phyloP scores from a whole-genome alignment of 1,140 invertebrate species.

The Piezodorus guildinii region DNA sequence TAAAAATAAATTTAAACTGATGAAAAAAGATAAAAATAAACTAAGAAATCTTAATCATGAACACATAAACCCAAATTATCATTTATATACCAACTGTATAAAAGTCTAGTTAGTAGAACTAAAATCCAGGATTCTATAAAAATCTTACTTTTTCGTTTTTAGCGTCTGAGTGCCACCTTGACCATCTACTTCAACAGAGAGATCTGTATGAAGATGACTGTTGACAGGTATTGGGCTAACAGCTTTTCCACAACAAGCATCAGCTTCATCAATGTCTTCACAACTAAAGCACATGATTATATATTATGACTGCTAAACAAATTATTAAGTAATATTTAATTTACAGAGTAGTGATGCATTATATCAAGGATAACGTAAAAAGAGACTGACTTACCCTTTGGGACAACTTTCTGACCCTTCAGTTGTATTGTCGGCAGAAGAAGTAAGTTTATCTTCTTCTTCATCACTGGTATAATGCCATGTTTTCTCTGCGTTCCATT shows the following conservation, averaged over 20 bases:
- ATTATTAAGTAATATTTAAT: background rate
- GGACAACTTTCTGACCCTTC: conserved; percentile 38
- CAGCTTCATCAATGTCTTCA: conserved; percentile 33
- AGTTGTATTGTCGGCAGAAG: conserved; percentile 35
- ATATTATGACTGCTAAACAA: background rate
- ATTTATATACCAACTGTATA: too few relatives aligned
- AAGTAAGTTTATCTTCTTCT: conserved; percentile 30
- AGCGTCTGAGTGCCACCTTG: conserved; percentile 37
- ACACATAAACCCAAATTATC: too few relatives aligned
- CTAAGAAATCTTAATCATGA: too few relatives aligned
- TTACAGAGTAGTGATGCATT: background rate
- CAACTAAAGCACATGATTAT: conserved; percentile 30
- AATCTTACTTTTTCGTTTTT: conserved; percentile 46
- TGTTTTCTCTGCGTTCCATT: conserved; percentile 32
- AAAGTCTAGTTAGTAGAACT: too few relatives aligned
- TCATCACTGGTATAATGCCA: conserved; percentile 40
- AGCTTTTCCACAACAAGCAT: conserved; percentile 28
- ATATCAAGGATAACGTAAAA: background rate
- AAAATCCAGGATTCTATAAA: too few relatives aligned
- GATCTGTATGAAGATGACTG: conserved; percentile 47
- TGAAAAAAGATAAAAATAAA: too few relatives aligned
- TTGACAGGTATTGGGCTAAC: conserved; percentile 50
- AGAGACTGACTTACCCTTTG: conserved; percentile 39
- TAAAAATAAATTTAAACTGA: too few relatives aligned
- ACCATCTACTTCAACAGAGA: conserved; percentile 41